Evolutionary conservation across 1,140 invertebrate species (phyloP), one percentile per base, ranked within the genome.

Genomic region (Heliothis virescens): DNA sequence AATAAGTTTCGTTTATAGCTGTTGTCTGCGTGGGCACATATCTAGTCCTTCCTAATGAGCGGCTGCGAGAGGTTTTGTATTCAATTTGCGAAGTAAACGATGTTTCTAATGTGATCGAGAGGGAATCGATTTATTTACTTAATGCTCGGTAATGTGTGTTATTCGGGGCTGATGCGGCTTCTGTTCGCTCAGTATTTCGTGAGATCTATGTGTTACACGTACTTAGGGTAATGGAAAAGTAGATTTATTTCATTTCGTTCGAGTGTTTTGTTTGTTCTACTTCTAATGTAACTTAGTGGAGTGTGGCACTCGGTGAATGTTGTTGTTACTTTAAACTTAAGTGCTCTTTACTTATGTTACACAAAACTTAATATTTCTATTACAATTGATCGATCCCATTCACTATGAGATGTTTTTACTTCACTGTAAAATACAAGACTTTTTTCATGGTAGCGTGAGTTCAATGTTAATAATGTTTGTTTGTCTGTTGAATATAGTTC

Each of bases 21-120:
- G 26, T 41, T 63, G 21, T 60, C 65, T 26, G 67, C 48, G 48
- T 10, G 4, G 26, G 48, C 67, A 15, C 52, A 71, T 15, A 71
- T 71, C 52, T 52, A 50, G 48, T 71, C 21, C 48, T 26, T 53
- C 48, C 13, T 71, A 71, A 71, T 71, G 67, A 71, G 48, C 67
- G 34, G 67, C 48, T 41, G n/a, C 41, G 13, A 52, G 29, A 71
- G 67, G 67, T 71, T 63, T 53, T 2, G 47, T 15, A 71, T 71
- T 29, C 67, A 71, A 71, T 71, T 52, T 21, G 48, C n/a, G 67
- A 29, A 50, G 48, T 71, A 71, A 71, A 71, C 67, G 41, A 71
- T 53, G 67, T 50, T 71, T 16, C 67, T 26, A 52, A 48, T 50
- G 48, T 13, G 67, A 71, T 71, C 67, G 48, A 11, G 18, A 71